phyloP scores from a whole-genome alignment of 2,113 vertebrate genomes.

The Burhinus oedicnemus region DNA sequence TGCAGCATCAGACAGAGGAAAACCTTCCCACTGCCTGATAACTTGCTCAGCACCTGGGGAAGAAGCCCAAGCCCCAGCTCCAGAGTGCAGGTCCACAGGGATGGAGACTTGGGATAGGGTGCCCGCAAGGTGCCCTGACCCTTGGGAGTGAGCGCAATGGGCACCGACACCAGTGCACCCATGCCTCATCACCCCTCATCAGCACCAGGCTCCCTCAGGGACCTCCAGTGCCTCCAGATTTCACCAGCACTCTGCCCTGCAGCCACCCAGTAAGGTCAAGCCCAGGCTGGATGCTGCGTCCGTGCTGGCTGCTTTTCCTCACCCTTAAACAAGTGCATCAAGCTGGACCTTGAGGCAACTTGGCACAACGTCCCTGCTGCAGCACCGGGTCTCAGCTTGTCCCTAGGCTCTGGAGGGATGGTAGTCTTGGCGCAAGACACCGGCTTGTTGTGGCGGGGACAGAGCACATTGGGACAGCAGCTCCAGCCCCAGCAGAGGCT shows the following conservation, averaged over 20 bases:
- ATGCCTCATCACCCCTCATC: background rate
- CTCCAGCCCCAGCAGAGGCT: background rate
- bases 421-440: background rate
- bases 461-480: background rate
- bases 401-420: background rate
- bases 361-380: background rate
- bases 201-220: background rate
- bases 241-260: background rate
- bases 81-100: background rate
- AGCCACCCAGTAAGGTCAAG: background rate
- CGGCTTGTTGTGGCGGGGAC: accelerated
- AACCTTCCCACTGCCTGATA: background rate
- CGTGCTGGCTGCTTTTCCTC: background rate
- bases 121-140: background rate
- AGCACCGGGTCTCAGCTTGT: background rate
- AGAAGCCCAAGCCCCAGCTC: background rate
- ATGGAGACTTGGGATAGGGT: background rate
- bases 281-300: accelerated
- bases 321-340: background rate
- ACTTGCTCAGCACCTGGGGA: background rate
- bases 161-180: accelerated
- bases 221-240: background rate
- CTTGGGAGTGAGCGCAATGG: background rate
- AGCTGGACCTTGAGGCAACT: background rate
- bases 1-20: background rate